phyloP scores from a whole-genome alignment of 2,113 vertebrate species.

The Tyrannus savana region DNA sequence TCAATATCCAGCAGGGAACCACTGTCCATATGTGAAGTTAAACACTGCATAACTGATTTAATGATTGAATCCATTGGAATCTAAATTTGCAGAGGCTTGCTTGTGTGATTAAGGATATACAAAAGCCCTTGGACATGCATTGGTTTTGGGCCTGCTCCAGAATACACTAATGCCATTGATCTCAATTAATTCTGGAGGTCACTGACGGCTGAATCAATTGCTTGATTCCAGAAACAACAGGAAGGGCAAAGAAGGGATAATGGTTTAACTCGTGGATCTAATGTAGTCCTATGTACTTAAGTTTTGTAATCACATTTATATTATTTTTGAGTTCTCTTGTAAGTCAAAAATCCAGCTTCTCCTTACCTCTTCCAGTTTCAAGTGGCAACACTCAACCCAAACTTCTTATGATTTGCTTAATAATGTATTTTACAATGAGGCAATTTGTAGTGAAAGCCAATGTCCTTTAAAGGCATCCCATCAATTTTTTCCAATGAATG shows the following conservation, averaged over 20 bases:
- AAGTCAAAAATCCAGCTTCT: not conserved
- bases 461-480: conserved; percentile 30
- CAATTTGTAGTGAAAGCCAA: not conserved
- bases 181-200: conserved; percentile 41
- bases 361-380: not conserved
- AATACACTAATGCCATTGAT: conserved; percentile 15
- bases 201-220: conserved; percentile 17
- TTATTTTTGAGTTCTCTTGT: not conserved
- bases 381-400: not conserved
- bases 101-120: not conserved
- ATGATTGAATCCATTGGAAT: not conserved
- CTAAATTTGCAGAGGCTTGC: not conserved
- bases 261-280: not conserved
- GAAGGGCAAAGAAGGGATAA: conserved; percentile 5
- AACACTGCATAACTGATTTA: not conserved
- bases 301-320: not conserved
- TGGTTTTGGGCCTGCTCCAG: conserved; percentile 41
- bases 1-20: not conserved
- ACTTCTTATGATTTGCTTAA: conserved; percentile 25
- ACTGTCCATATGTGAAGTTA: not conserved
- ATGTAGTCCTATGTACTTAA: not conserved
- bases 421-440: not conserved
- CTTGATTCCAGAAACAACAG: conserved; percentile 3
- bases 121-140: not conserved
- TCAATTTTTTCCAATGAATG: conserved; percentile 18